Evolutionary conservation across 2,888 invertebrate species (phyloP), one percentile per base, ranked within the genome.

Genomic region (Horisme vitalbata): DNA sequence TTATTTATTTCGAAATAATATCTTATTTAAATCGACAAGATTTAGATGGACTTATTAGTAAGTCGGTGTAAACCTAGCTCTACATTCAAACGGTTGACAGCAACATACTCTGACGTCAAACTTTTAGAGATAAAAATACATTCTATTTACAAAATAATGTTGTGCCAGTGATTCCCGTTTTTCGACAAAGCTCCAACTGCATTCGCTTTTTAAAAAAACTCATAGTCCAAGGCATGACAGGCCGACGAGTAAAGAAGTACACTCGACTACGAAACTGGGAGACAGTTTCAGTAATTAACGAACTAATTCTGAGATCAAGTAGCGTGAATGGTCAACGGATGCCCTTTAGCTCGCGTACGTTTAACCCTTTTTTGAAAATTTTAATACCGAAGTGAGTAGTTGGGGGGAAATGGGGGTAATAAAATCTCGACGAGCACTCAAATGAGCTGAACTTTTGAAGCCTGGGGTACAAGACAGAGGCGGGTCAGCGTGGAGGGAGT

Each of bases 401-500:
- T 86, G 83, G 82, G 75, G 61, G 75, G 83, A 83, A 84, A 82
- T 85, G 85, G 83, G 83, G 82, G 82, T 88, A 88, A 89, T 89
- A 83, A 89, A 89, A 88, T 89, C 89, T 89, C 88, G 68, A 83
- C 81, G 71, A 77, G 83, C 83, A 84, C 89, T 89, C 87, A 83
- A 88, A 87, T 84, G 87, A 86, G 86, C 86, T 83, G 84, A 89
- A 89, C 87, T 89, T 88, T 87, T 85, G 83, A 86, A 86, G 86
- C 87, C 85, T 77, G 75, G 82, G 80, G 84, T 77, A 80, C 79
- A 87, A 87, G 87, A 86, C 88, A 78, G 46, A 41, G 79, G 77
- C 83, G 79, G 87, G 86, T 86, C 88, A 87, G 86, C 64, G 69
- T 64, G 79, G 81, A 79, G 87, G 85, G 83, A 82, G 83, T 72